Conservation (phyloP, 2,888 invertebrate species). For the Synanthedon formicaeformis region DNA sequence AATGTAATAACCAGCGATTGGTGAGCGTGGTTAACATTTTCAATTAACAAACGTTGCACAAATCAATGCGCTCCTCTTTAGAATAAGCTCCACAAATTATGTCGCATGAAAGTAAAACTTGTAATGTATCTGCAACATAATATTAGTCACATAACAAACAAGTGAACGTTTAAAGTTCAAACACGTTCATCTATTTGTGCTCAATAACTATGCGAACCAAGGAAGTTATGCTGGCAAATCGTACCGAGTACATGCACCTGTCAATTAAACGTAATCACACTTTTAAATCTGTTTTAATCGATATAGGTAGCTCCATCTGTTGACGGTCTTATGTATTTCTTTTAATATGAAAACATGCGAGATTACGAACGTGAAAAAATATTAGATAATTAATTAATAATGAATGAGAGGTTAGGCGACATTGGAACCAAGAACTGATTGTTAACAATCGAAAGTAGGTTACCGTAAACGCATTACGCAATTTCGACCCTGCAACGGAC, state of each 20-base stretch:
- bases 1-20: too few species aligned
- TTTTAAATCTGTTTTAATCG: background rate
- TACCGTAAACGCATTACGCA: slow-evolving; percentile 31
- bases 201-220: background rate
- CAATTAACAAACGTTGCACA: too few species aligned
- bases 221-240: background rate
- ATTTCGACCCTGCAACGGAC: slow-evolving; percentile 30
- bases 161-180: background rate
- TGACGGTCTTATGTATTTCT: background rate
- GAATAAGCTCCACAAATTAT: too few species aligned
- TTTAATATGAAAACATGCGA: too few species aligned
- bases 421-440: slow-evolving; percentile 14
- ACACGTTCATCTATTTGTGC: background rate
- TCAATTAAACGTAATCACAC: background rate
- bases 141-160: too few species aligned
- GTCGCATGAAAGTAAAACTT: too few species aligned
- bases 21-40: too few species aligned
- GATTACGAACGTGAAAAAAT: too few species aligned
- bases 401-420: slow-evolving; percentile 10
- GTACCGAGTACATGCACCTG: background rate
- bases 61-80: too few species aligned
- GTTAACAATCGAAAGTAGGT: slow-evolving; percentile 38
- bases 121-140: too few species aligned
- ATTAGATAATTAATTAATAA: too few species aligned
- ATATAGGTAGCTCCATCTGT: background rate